Evolutionary conservation across 2,113 vertebrate species (phyloP).

Genomic region (Platysteira castanea): DNA sequence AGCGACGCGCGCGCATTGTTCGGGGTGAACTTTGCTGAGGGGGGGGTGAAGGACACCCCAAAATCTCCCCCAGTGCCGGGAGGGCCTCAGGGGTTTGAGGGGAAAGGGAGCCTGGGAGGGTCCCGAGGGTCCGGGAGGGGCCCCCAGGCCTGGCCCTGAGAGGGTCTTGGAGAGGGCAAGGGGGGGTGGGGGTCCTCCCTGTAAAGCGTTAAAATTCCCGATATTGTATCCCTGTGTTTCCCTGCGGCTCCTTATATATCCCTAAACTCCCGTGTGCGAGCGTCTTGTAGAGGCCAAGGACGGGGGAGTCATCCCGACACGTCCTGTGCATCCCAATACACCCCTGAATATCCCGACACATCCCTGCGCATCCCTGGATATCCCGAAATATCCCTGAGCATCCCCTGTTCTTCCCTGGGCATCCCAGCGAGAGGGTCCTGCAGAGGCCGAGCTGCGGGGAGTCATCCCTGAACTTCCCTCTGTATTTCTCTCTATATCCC

Average conservation of each 20-base stretch:
- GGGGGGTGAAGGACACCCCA: neutral
- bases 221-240: rapidly evolving
- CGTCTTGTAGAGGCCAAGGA: neutral
- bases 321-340: no score
- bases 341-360: neutral
- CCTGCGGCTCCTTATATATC: rapidly evolving
- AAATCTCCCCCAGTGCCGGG: neutral
- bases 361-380: neutral
- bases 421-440: neutral
- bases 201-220: neutral
- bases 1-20: neutral
- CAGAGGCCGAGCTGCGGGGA: neutral
- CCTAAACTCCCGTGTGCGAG: neutral
- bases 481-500: no score
- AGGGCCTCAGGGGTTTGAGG: neutral
- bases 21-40: neutral
- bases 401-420: no score
- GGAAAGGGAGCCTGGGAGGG: neutral
- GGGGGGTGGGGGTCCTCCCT: neutral
- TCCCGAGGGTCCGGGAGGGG: no score
- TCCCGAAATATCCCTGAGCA: neutral
- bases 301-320: neutral
- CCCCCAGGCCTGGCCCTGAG: neutral
- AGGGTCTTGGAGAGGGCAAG: neutral
- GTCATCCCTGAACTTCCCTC: no score